Base-by-base conservation (phyloP, 2,113 vertebrate species). In the Leucosticte australis region DNA sequence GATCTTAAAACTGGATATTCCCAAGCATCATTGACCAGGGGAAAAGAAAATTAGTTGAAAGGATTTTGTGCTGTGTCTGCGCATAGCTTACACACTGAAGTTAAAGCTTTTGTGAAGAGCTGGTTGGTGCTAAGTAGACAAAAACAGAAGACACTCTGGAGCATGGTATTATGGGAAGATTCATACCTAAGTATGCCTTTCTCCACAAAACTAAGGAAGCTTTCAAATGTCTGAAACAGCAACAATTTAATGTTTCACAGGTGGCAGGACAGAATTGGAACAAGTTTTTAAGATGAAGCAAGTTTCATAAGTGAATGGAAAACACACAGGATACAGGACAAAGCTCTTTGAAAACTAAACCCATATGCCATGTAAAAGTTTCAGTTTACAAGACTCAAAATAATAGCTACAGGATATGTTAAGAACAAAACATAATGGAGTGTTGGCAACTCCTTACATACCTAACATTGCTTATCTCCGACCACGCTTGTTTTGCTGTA, bases 191-290 rank as follows among this genome's bases (percentile, higher is more conserved):
- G 27, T 21, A 31, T 27, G 53, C 49, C 31, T 35, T 75, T 92
- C 69, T 82, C 60, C 73, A 74, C 57, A 83, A 69, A 94, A 93
- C 63, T 90, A 70, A 92, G 35, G 64, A 93, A 96, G 69, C 95
- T 89, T 93, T 75, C 46, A 83, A 39, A 46, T 50, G 30, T 87
- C 90, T 86, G 89, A 94, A 97, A 96, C 60, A 60, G 71, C 79
- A 97, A 95, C 52, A 82, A 87, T 96, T 96, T 97, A 96, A 96
- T 96, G 80, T 96, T 96, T 96, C 73, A 53, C 83, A 93, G 65
- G 65, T 65, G 69, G 30, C 90, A 97, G 75, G 97, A 96, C 95
- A 96, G 80, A 96, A 94, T 49, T 53, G 89, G 83, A 96, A 92
- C 93, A 84, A 82, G 85, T 92, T 97, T 91, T 94, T 81, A 94